A percentile compares a stretch with the other conserved stretches of the same genome.
phyloP scores from a whole-genome alignment of 23 tunicate genomes.

The Styela clava region DNA sequence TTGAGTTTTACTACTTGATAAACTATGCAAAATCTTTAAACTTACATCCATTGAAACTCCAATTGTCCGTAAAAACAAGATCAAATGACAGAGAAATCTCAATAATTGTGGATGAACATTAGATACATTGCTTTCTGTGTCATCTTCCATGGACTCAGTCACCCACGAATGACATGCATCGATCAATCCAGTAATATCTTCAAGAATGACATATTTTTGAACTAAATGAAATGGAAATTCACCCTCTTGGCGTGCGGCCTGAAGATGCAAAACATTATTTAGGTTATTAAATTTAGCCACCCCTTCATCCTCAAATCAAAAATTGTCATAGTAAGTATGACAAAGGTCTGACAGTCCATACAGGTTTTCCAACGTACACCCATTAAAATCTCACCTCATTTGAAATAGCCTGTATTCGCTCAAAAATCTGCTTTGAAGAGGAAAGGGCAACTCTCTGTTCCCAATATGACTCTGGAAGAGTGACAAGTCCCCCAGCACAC shows the following conservation, averaged over 20 bases:
- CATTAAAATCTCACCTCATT: slow-evolving; percentile 27
- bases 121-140: background rate
- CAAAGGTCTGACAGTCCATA: too few species aligned
- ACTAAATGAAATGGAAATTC: slow-evolving; percentile 55
- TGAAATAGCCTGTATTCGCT: slow-evolving; percentile 36
- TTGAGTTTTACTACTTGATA: too few species aligned
- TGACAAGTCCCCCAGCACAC: background rate
- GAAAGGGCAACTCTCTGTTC: slow-evolving; percentile 48
- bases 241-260: slow-evolving; percentile 34
- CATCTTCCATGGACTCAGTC: slow-evolving; percentile 6
- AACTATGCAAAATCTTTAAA: too few species aligned
- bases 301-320: too few species aligned
- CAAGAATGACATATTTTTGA: slow-evolving; percentile 68
- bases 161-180: slow-evolving; percentile 44
- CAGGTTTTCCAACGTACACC: too few species aligned
- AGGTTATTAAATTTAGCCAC: background rate
- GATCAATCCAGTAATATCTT: slow-evolving; percentile 49
- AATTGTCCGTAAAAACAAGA: slow-evolving; percentile 44
- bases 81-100: slow-evolving; percentile 69
- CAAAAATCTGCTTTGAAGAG: slow-evolving; percentile 37
- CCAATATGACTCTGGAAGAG: slow-evolving; percentile 75
- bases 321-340: too few species aligned
- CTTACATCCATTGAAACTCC: slow-evolving; percentile 53
- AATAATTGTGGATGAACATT: slow-evolving; percentile 57
- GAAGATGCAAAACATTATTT: background rate